Conservation (phyloP, 2,888 invertebrate genomes). For the Mylabris sibirica region DNA sequence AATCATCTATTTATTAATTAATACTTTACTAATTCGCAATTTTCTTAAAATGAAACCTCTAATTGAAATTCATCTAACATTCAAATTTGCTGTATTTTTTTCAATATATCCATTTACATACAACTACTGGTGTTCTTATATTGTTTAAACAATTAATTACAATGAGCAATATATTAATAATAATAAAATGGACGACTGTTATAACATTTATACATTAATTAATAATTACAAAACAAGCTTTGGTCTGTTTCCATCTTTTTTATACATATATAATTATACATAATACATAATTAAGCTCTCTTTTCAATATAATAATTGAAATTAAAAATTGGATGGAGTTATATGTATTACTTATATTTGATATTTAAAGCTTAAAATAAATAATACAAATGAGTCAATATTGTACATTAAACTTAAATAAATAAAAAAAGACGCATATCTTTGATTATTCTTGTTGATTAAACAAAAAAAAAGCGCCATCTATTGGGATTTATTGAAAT, state of each 20-base stretch:
- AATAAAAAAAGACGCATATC: background rate
- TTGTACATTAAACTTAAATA: background rate
- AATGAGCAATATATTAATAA: slow-evolving; percentile 26
- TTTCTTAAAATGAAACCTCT: slow-evolving; percentile 19
- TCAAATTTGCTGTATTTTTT: slow-evolving; percentile 30
- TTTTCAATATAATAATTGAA: background rate
- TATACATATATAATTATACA: too few relatives aligned
- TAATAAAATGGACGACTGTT: slow-evolving; percentile 25
- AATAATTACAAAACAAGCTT: slow-evolving; percentile 8
- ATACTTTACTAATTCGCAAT: slow-evolving; percentile 35
- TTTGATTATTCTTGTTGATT: background rate
- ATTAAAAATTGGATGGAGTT: slow-evolving; percentile 23
- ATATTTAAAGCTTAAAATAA: slow-evolving; percentile 22
- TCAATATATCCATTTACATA: slow-evolving; percentile 26
- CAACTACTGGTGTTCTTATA: slow-evolving; percentile 38
- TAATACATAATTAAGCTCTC: background rate
- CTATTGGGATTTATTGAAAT: background rate
- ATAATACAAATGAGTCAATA: background rate
- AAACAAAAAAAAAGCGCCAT: background rate
- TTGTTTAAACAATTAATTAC: slow-evolving; percentile 24
- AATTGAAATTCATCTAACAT: slow-evolving; percentile 21
- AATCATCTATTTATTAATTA: slow-evolving; percentile 16
- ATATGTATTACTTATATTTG: slow-evolving; percentile 21
- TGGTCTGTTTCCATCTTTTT: background rate
- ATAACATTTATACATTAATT: slow-evolving; percentile 13